phyloP scores from a whole-genome alignment of 2,797 vertebrate species.

The Tympanoctomys barrerae region DNA sequence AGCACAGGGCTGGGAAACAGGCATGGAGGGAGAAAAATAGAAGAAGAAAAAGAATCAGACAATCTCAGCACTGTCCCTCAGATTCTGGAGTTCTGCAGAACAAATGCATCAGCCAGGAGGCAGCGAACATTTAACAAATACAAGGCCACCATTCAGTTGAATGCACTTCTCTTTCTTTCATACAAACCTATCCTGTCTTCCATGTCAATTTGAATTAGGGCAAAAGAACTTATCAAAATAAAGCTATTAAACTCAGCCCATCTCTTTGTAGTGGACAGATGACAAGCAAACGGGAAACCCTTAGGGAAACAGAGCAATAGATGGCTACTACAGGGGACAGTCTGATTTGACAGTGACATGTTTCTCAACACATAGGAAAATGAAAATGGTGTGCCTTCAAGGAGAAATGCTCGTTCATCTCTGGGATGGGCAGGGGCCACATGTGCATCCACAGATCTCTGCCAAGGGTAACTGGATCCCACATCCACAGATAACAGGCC shows the following conservation, averaged over 20 bases:
- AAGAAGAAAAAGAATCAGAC: background rate
- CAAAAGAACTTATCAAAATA: constrained; percentile 1
- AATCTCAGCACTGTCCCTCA: background rate
- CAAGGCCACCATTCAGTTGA: background rate
- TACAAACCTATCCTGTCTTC: background rate
- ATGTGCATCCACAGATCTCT: background rate
- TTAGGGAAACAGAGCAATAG: background rate
- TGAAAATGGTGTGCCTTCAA: background rate
- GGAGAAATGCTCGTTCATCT: background rate
- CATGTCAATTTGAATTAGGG: background rate
- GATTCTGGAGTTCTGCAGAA: background rate
- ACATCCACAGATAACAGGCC: background rate
- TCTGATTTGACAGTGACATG: background rate
- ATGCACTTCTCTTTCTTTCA: background rate
- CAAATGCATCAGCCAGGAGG: background rate
- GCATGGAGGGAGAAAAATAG: background rate
- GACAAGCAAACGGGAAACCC: background rate
- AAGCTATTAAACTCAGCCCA: background rate
- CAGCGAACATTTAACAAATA: background rate
- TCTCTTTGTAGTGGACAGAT: background rate
- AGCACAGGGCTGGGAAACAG: background rate
- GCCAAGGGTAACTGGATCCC: constrained; percentile 1
- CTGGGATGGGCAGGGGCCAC: background rate
- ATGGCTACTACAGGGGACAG: too few species aligned
- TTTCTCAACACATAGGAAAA: background rate